phyloP scores from a whole-genome alignment of 2,797 vertebrate genomes.

The Pterois miles region DNA sequence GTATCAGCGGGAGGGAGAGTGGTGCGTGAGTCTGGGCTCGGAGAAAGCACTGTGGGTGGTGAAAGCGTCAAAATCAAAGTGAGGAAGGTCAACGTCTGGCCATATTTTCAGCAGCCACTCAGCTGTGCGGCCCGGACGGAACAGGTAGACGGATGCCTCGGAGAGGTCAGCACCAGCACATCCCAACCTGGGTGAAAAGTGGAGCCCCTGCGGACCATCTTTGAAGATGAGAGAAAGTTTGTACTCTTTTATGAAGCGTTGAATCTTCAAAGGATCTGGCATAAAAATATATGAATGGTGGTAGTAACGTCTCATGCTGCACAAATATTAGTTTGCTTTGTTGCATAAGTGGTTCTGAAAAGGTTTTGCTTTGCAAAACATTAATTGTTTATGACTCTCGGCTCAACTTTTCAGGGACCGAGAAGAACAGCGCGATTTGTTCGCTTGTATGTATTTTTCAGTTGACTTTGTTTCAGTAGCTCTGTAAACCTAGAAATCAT shows the following conservation, averaged over 20 bases:
- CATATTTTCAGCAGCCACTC: conserved; percentile 34
- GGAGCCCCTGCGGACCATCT: conserved; percentile 14
- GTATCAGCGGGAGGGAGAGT: conserved; percentile 7
- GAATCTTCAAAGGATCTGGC: conserved; percentile 29
- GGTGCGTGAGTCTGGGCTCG: conserved; percentile 5
- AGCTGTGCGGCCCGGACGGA: background rate
- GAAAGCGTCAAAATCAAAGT: conserved; percentile 52
- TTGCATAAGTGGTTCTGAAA: conserved; percentile 3
- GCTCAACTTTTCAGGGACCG: background rate
- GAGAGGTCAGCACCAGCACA: conserved; percentile 18
- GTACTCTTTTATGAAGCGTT: background rate
- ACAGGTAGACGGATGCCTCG: background rate
- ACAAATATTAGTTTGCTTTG: background rate
- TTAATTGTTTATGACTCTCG: background rate
- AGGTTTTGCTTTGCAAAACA: background rate
- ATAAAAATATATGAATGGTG: background rate
- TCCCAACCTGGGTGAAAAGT: background rate
- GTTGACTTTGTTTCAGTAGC: background rate
- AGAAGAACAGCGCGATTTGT: background rate
- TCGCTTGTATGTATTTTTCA: background rate
- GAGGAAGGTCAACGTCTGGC: conserved; percentile 39
- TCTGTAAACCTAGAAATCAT: background rate
- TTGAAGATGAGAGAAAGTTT: conserved; percentile 48
- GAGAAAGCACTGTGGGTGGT: conserved; percentile 43
- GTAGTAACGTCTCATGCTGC: background rate